A percentile compares a stretch with the other conserved stretches of the same genome.
phyloP scores from a whole-genome alignment of 2,888 invertebrate species.

The Pediacus dermestoides region DNA sequence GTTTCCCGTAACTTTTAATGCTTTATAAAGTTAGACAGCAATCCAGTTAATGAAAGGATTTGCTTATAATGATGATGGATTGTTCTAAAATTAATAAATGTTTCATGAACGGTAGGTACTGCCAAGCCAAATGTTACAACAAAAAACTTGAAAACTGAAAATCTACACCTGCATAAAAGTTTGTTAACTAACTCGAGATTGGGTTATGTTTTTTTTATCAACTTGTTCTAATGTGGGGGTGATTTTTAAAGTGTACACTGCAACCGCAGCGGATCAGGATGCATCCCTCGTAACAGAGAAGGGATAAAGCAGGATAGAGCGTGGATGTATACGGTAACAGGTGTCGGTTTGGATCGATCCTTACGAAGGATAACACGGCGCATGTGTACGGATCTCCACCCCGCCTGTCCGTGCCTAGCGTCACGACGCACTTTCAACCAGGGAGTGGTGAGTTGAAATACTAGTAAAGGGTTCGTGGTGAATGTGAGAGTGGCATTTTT shows the following conservation, averaged over 20 bases:
- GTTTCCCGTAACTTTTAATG: constrained; percentile 34
- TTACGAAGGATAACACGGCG: constrained; percentile 34
- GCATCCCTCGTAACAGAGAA: constrained; percentile 16
- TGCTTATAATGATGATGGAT: constrained; percentile 43
- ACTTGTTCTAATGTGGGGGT: no score
- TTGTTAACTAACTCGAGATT: no score
- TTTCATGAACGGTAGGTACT: constrained; percentile 21
- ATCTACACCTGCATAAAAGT: no score
- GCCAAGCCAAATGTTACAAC: constrained; percentile 14
- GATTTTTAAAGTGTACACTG: no score
- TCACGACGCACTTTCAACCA: constrained; percentile 45
- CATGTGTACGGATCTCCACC: constrained; percentile 39
- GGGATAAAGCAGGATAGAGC: constrained; percentile 18
- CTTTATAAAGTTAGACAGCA: constrained; percentile 39
- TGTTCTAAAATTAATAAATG: constrained; percentile 40
- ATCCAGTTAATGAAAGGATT: constrained; percentile 43
- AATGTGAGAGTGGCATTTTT: constrained; percentile 1
- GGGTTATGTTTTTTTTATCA: no score
- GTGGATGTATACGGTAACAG: constrained; percentile 44
- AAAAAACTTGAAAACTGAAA: constrained; percentile 21
- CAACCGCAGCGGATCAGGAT: no score
- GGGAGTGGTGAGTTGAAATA: constrained; percentile 45
- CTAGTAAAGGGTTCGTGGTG: constrained; percentile 18
- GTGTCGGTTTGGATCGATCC: constrained; percentile 49
- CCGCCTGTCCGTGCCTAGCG: constrained; percentile 34